Conservation (phyloP, 2,113 vertebrate species). For the Periophthalmodon schlosseri region DNA sequence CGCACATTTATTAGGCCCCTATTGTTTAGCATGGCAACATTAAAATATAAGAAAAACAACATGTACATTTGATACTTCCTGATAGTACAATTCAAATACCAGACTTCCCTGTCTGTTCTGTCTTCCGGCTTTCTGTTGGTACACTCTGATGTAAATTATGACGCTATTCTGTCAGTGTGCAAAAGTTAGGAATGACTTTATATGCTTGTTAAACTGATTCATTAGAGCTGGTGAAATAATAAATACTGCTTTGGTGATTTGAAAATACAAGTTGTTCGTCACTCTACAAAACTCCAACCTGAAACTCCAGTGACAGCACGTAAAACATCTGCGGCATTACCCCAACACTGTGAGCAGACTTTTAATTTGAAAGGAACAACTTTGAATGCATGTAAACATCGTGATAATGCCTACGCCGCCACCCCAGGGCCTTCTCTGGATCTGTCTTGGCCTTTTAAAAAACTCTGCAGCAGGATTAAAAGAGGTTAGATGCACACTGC, state of each 20-base stretch:
- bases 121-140: neutral
- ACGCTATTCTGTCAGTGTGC: neutral
- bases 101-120: neutral
- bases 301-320: neutral
- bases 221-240: constrained; percentile 31
- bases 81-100: neutral
- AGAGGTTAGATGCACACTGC: constrained; percentile 68
- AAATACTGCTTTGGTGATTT: constrained; percentile 35
- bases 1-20: neutral
- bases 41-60: neutral
- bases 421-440: constrained; percentile 48
- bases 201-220: constrained; percentile 11
- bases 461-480: constrained; percentile 69
- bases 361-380: neutral
- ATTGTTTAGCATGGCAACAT: neutral
- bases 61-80: neutral
- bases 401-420: constrained; percentile 28
- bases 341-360: neutral
- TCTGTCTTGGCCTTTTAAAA: constrained; percentile 70
- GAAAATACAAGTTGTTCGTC: constrained; percentile 32
- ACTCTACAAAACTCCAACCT: constrained; percentile 35
- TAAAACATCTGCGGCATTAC: neutral
- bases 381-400: constrained; percentile 24
- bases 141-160: neutral
- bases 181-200: constrained; percentile 1